phyloP scores from a whole-genome alignment of 1,140 invertebrate species.

The Bathynomus jamesi region DNA sequence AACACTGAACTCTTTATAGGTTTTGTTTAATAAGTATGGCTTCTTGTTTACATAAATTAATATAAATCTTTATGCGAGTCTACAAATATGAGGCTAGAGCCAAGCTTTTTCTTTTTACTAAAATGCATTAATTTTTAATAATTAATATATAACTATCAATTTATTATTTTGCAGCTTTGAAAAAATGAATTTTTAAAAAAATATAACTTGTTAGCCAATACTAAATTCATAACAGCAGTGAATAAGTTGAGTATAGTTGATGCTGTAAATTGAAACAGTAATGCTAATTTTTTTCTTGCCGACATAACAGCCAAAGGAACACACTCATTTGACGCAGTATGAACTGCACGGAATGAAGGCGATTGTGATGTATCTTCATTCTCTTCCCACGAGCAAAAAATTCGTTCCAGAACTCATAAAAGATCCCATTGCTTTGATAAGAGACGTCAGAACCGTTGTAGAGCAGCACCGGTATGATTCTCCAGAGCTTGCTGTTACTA shows the following conservation, averaged over 20 bases:
- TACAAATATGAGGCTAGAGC: no score
- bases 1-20: no score
- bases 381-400: constrained; percentile 77
- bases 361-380: constrained; percentile 84
- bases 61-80: no score
- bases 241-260: neutral
- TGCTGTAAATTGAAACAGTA: neutral
- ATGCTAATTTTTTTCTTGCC: neutral
- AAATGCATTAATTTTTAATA: neutral
- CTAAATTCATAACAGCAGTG: neutral
- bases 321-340: constrained; percentile 48
- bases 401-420: constrained; percentile 76
- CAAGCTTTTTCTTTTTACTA: no score
- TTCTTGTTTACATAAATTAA: no score
- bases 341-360: constrained; percentile 84
- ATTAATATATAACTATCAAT: neutral
- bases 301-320: constrained; percentile 12
- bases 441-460: constrained; percentile 77
- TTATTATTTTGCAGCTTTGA: neutral
- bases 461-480: constrained; percentile 80
- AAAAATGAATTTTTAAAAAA: neutral
- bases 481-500: constrained; percentile 70
- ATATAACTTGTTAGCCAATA: neutral
- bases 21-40: no score
- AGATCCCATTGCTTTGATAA: constrained; percentile 79